Evolutionary conservation across 2,888 invertebrate species (phyloP).

Genomic region (Napeogenes inachia): DNA sequence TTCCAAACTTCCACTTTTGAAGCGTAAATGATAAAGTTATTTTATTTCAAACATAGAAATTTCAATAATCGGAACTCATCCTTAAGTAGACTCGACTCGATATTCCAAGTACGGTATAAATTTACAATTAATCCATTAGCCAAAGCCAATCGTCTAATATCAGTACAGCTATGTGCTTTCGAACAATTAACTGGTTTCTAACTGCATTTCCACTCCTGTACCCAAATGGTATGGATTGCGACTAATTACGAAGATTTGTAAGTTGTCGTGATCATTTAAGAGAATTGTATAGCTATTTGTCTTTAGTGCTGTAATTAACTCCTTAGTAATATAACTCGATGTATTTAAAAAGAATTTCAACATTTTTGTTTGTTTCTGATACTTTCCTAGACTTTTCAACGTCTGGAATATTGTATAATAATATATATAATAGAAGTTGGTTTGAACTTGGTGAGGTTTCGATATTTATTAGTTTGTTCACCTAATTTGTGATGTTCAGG

Average conservation of each 20-base stretch:
- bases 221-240: slow-evolving; percentile 20
- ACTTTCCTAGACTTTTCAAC: no score
- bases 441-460: no score
- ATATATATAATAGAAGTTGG: no score
- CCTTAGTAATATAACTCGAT: no score
- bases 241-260: slow-evolving; percentile 22
- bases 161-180: slow-evolving; percentile 55
- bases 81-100: slow-evolving; percentile 7
- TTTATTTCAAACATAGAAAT: not conserved
- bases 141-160: slow-evolving; percentile 32
- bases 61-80: not conserved
- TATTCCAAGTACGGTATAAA: slow-evolving; percentile 11
- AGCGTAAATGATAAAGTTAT: no score
- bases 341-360: no score
- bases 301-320: not conserved
- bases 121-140: slow-evolving; percentile 41
- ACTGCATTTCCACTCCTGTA: slow-evolving; percentile 34
- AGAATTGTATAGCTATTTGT: not conserved
- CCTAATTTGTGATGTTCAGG: no score
- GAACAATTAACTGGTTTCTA: slow-evolving; percentile 62
- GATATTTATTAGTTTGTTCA: no score
- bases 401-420: no score
- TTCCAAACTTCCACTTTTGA: no score
- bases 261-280: slow-evolving; percentile 9
- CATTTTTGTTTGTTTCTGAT: no score